These are phyloP conservation scores for Gephyroberyx darwinii DNA, from an alignment of 2,797 vertebrate species.

Conservation along the genomic window DNA sequence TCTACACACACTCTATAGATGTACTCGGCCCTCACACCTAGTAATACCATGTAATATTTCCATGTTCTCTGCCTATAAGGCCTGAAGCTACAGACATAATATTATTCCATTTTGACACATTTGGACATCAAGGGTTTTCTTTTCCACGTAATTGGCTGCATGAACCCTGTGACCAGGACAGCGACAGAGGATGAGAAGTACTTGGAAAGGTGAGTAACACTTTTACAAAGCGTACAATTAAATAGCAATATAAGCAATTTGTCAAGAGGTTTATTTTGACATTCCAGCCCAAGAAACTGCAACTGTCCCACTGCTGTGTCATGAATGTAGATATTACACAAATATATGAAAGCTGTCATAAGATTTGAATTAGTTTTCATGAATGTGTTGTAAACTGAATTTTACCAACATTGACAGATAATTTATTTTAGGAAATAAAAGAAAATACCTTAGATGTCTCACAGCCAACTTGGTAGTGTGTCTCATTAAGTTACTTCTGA, in stretches of 20 bases:
- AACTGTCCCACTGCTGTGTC: neutral
- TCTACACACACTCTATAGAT: no score
- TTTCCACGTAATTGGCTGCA: conserved; percentile 45
- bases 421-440: neutral
- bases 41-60: conserved; percentile 26
- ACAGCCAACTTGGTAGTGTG: neutral
- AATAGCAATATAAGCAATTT: conserved; percentile 10
- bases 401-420: neutral
- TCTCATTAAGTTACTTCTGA: conserved; percentile 14
- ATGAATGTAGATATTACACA: neutral
- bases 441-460: neutral
- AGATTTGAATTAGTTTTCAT: conserved; percentile 5
- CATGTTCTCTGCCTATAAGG: conserved; percentile 42
- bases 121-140: conserved; percentile 41
- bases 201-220: neutral
- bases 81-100: conserved; percentile 37
- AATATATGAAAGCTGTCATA: conserved; percentile 1
- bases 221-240: conserved; percentile 6
- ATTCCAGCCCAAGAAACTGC: neutral
- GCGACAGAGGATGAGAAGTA: conserved; percentile 15
- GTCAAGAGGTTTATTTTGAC: conserved; percentile 36
- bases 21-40: neutral
- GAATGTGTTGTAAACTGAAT: neutral
- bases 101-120: conserved; percentile 45
- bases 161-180: conserved; percentile 39